A percentile compares a stretch with the other conserved stretches of the same genome.
phyloP scores from a whole-genome alignment of 2,888 invertebrate genomes.

The Allophyes oxyacanthae region DNA sequence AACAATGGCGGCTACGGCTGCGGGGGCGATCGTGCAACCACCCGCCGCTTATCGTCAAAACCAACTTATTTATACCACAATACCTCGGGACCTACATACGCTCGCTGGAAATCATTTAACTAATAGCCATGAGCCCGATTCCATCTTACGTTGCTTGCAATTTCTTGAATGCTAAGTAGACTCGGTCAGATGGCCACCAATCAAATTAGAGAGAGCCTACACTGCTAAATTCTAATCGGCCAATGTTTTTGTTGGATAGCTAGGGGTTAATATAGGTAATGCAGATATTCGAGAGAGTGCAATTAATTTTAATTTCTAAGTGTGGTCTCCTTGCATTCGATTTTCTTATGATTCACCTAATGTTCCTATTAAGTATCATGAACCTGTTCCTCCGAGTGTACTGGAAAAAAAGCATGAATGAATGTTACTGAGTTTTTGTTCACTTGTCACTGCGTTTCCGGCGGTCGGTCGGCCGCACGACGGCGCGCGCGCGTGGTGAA shows the following conservation, averaged over 20 bases:
- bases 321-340: too few species aligned
- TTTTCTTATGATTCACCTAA: conserved; percentile 12
- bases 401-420: conserved; percentile 84
- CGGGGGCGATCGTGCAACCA: conserved; percentile 82
- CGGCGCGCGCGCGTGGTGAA: conserved; percentile 81
- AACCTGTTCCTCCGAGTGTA: conserved; percentile 74
- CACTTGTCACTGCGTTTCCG: conserved; percentile 87
- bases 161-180: conserved; percentile 42
- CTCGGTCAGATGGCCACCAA: conserved; percentile 35
- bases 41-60: conserved; percentile 75
- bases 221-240: conserved; percentile 14
- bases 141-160: conserved; percentile 40
- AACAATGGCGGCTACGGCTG: conserved; percentile 80
- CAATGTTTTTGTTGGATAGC: too few species aligned
- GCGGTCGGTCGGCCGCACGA: conserved; percentile 76
- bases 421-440: conserved; percentile 84
- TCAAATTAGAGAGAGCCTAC: conserved; percentile 26
- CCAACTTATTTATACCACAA: conserved; percentile 63
- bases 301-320: too few species aligned
- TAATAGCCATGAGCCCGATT: conserved; percentile 50
- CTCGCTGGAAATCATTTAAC: conserved; percentile 53
- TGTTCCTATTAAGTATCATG: conserved; percentile 56
- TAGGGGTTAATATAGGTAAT: too few species aligned
- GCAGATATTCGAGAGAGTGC: too few species aligned
- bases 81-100: conserved; percentile 60